Conservation (phyloP, 2,113 vertebrate genomes). For the Limanda limanda region DNA sequence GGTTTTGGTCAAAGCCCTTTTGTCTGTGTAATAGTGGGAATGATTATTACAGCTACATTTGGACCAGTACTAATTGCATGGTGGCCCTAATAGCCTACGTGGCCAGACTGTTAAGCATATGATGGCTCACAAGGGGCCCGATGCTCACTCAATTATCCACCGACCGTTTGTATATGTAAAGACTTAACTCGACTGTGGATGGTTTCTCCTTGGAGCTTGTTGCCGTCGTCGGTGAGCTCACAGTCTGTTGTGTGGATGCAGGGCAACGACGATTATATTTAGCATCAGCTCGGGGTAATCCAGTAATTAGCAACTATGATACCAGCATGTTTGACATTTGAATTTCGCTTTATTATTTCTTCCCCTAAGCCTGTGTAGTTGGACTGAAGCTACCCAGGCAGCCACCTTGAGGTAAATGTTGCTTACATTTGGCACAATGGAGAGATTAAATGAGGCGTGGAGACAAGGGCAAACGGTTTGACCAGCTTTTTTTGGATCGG, state of each 20-base stretch:
- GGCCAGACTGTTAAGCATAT: slow-evolving; percentile 56
- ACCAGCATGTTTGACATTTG: slow-evolving; percentile 39
- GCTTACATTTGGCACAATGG: neutral
- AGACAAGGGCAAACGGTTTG: neutral
- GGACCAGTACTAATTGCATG: slow-evolving; percentile 57
- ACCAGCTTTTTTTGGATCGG: no score
- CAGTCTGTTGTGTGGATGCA: slow-evolving; percentile 25
- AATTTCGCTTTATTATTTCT: slow-evolving; percentile 19
- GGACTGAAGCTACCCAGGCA: neutral
- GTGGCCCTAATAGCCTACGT: slow-evolving; percentile 48
- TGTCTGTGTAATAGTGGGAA: slow-evolving; percentile 55
- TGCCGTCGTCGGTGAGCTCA: slow-evolving; percentile 43
- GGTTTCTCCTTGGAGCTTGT: slow-evolving; percentile 49
- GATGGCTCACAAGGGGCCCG: slow-evolving; percentile 37
- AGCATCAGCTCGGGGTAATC: slow-evolving; percentile 36
- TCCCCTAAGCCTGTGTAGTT: neutral
- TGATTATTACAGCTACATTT: slow-evolving; percentile 64
- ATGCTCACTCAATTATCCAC: slow-evolving; percentile 47
- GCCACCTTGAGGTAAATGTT: slow-evolving; percentile 4
- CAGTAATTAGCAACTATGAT: slow-evolving; percentile 38
- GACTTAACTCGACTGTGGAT: slow-evolving; percentile 48
- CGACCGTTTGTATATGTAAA: slow-evolving; percentile 59
- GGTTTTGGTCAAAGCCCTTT: slow-evolving; percentile 46
- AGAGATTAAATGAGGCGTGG: neutral
- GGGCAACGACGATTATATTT: slow-evolving; percentile 37